These are phyloP conservation scores for Antigone vipio DNA, from an alignment of 2,113 vertebrate genomes.

Conservation along the genomic window DNA sequence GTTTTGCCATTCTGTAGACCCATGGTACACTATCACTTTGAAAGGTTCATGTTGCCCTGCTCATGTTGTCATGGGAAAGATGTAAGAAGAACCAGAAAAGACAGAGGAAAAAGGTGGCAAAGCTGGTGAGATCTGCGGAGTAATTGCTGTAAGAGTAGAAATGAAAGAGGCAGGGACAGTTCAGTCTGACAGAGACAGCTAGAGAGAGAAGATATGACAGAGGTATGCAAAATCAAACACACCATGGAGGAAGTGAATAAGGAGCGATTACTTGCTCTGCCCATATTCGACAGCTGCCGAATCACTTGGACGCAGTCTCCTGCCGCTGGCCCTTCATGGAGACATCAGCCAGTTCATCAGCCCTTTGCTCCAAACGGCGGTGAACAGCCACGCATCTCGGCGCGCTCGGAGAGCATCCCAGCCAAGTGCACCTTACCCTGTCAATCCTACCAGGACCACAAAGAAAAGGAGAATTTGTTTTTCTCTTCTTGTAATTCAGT, in stretches of 20 bases:
- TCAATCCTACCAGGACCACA: not conserved
- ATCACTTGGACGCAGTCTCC: not conserved
- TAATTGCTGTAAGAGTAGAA: not conserved
- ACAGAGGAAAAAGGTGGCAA: not conserved
- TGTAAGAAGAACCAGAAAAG: not conserved
- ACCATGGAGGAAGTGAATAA: not conserved
- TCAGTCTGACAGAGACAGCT: not conserved
- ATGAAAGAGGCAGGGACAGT: not conserved
- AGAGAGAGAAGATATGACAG: not conserved
- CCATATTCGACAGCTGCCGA: not conserved
- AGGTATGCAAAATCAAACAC: not conserved
- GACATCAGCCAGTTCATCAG: rapidly evolving
- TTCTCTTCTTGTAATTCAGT: not conserved
- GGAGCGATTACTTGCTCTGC: not conserved
- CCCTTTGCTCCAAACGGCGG: not conserved
- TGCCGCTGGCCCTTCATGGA: not conserved
- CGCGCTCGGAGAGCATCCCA: not conserved
- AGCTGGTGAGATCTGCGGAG: not conserved
- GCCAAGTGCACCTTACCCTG: rapidly evolving
- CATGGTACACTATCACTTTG: rapidly evolving
- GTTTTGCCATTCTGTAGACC: not conserved
- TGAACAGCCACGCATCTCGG: not conserved
- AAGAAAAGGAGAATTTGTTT: not conserved
- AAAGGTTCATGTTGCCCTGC: not conserved
- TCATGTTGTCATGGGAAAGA: not conserved